Evolutionary conservation across 2,888 invertebrate species (phyloP).

Genomic region (Scelioninae gen. 2): DNA sequence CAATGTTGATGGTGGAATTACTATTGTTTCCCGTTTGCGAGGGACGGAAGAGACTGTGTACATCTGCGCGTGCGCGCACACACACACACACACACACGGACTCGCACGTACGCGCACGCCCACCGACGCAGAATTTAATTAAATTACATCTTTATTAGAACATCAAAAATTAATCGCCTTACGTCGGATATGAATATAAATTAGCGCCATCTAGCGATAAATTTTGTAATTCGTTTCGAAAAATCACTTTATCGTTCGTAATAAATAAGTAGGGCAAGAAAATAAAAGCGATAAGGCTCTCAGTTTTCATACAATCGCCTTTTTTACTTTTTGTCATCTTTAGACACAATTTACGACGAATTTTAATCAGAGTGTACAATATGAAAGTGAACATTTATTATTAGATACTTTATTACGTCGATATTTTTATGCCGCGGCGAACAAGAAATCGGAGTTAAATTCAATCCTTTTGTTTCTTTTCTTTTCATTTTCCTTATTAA

Average conservation of each 20-base stretch:
- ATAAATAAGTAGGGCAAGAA: constrained; percentile 41
- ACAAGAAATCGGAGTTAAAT: no score
- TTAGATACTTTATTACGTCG: constrained; percentile 39
- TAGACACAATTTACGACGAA: constrained; percentile 23
- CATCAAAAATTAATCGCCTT: background rate
- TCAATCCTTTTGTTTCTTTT: constrained; percentile 9
- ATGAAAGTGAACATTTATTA: constrained; percentile 29
- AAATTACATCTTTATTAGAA: no score
- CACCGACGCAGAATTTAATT: no score
- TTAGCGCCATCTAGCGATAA: constrained; percentile 29
- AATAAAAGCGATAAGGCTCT: constrained; percentile 42
- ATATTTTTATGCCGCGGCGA: constrained; percentile 34
- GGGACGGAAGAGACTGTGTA: no score
- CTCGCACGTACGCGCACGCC: no score
- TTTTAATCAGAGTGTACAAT: constrained; percentile 36
- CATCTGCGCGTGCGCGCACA: no score
- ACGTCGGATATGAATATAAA: background rate
- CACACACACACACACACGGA: no score
- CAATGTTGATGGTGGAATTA: background rate
- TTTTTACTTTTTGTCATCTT: background rate
- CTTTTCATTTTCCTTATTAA: background rate
- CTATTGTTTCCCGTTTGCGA: no score
- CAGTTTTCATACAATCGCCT: constrained; percentile 17
- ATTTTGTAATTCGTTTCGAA: constrained; percentile 28
- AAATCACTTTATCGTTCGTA: constrained; percentile 36